A percentile compares a stretch with the other conserved stretches of the same genome.
These are phyloP conservation scores for Bungarus multicinctus DNA, from an alignment of 2,113 vertebrate species.

Conservation along the genomic window DNA sequence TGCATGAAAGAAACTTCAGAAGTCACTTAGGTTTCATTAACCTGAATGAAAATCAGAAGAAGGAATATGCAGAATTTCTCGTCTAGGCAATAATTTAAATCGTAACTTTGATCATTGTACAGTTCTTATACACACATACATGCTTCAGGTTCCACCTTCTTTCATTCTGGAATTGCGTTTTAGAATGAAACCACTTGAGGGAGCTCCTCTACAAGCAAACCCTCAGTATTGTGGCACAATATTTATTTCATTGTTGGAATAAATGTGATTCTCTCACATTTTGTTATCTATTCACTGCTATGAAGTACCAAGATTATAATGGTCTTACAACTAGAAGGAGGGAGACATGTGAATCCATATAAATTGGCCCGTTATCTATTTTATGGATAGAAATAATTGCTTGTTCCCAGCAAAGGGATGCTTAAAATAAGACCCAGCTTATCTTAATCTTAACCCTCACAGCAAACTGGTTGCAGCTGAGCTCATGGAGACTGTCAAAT, in stretches of 20 bases:
- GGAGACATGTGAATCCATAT: not conserved
- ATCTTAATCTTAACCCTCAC: not conserved
- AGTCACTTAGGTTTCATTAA: not conserved
- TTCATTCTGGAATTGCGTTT: not conserved
- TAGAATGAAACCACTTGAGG: conserved; percentile 48
- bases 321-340: too few relatives aligned
- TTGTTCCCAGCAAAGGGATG: not conserved
- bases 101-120: not conserved
- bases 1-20: not conserved
- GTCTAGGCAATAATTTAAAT: not conserved
- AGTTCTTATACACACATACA: not conserved
- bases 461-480: not conserved
- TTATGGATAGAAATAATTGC: not conserved
- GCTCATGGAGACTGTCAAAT: not conserved
- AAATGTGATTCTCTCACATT: conserved; percentile 17
- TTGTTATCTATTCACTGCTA: not conserved
- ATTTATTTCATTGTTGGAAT: conserved; percentile 42
- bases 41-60: not conserved
- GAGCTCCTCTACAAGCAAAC: conserved; percentile 54
- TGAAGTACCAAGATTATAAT: not conserved
- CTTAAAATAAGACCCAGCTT: not conserved
- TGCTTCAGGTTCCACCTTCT: not conserved
- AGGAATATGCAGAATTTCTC: not conserved
- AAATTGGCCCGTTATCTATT: not conserved
- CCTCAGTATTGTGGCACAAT: conserved; percentile 9